Evolutionary conservation across 2,797 vertebrate species (phyloP), one percentile per base, ranked within the genome.

Genomic region (Lophotriccus pileatus): DNA sequence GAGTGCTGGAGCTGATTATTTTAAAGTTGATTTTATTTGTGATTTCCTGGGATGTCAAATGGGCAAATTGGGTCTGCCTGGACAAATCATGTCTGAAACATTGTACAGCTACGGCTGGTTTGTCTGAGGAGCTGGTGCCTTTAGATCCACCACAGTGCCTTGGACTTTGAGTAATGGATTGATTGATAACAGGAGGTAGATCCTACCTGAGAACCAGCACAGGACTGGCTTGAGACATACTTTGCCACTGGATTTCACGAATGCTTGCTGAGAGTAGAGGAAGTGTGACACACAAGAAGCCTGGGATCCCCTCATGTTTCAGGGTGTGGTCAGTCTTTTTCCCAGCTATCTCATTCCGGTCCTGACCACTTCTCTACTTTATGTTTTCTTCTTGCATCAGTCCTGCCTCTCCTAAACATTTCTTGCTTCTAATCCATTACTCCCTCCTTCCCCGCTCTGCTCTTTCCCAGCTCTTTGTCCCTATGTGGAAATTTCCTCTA

Each of bases 91-190:
- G 4, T 7, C 22, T 39, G 62, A 75, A 55, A 19, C 7, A 13
- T 7, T 1, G 1, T 12, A 1, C 6, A 64, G 36, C 32, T 46
- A 6, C 6, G 0, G 2, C 8, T 62, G 70, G 34, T 49, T 59
- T 70, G 30, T 11, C 52, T 62, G 44, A 67, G 77, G 69, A 75
- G 24, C 49, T 70, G 13, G 5, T n/a, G 17, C 25, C 56, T 74
- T 70, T 34, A 74, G 13, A 14, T 23, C 63, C 79, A 46, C 34
- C 20, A 24, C 49, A 23, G n/a, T 18, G 67, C 27, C 30, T 37
- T 56, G 67, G 41, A 25, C 36, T 37, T 53, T 63, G 53, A 12
- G 3, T 39, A 63, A 14, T 39, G 55, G 24, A 32, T 37, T 63
- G 63, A 37, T 50, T 46, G 67, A 19, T 60, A 69, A 47, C 52